Conservation (phyloP, 2,113 vertebrate genomes). For the Desmodus rotundus region DNA sequence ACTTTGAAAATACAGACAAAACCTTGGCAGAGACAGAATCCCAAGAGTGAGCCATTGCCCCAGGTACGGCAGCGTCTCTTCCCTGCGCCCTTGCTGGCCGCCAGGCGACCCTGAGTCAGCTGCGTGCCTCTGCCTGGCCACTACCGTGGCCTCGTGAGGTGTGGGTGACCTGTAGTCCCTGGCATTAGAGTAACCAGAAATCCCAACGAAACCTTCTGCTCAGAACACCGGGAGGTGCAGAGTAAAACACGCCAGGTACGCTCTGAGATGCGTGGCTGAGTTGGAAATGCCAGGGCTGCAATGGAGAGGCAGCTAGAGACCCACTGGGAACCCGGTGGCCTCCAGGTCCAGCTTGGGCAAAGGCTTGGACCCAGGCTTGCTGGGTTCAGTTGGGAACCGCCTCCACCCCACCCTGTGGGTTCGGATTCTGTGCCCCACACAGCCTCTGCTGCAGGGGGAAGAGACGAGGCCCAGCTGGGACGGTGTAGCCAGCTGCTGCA, state of each 20-base stretch:
- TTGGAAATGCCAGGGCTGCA: no score
- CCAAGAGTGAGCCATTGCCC: accelerated
- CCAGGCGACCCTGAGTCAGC: not conserved
- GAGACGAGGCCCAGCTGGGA: not conserved
- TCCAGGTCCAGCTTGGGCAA: accelerated
- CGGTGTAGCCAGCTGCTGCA: no score
- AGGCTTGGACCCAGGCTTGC: not conserved
- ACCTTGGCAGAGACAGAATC: not conserved
- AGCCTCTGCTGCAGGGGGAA: not conserved
- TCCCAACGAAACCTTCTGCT: not conserved
- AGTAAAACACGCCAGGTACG: not conserved
- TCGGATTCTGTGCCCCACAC: not conserved
- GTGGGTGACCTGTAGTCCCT: no score
- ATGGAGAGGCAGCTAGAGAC: not conserved
- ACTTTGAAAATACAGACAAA: not conserved
- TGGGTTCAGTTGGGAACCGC: not conserved
- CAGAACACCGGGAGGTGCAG: not conserved
- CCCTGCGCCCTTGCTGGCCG: no score
- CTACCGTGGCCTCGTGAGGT: accelerated
- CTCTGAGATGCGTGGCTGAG: not conserved
- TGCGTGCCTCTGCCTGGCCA: not conserved
- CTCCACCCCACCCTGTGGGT: accelerated
- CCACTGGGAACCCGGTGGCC: no score
- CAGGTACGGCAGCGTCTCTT: accelerated
- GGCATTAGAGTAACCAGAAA: not conserved